These are phyloP conservation scores for Circaetus gallicus DNA, from an alignment of 2,113 vertebrate species.

Conservation along the genomic window DNA sequence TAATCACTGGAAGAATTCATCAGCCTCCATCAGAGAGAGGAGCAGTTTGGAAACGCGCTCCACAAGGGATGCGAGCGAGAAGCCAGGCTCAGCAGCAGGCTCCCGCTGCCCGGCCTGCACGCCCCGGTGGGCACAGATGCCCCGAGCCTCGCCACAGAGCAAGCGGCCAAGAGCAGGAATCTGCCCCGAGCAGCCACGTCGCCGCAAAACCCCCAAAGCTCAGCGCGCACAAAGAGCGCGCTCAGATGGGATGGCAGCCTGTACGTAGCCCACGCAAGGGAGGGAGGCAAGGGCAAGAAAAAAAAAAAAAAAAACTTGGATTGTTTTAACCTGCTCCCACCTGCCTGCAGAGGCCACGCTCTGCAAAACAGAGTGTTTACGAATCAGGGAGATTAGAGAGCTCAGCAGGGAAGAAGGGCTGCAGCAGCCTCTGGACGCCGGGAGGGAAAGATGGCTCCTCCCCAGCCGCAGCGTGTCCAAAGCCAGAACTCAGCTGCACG, in stretches of 20 bases:
- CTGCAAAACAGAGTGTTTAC: neutral
- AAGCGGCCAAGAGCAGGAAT: neutral
- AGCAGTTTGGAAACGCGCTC: neutral
- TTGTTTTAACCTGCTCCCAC: neutral
- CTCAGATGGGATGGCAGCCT: neutral
- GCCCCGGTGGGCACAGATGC: neutral
- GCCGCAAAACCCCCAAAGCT: neutral
- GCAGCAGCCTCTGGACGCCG: neutral
- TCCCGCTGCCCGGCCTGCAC: neutral
- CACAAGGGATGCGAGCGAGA: accelerated
- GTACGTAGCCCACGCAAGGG: accelerated
- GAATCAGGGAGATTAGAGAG: neutral
- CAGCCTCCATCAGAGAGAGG: neutral
- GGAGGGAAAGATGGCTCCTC: neutral
- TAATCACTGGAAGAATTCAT: neutral
- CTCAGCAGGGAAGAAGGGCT: neutral
- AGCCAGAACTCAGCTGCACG: neutral
- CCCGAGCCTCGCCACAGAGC: neutral
- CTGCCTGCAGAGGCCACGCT: neutral
- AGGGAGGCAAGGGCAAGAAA: neutral
- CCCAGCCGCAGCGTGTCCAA: neutral
- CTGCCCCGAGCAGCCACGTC: neutral
- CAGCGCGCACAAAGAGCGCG: accelerated
- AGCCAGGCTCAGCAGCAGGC: neutral
- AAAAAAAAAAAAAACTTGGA: too few species aligned